Evolutionary conservation across 2,888 invertebrate species (phyloP), one percentile per base, ranked within the genome.

Genomic region (Drosophila tanythrix): DNA sequence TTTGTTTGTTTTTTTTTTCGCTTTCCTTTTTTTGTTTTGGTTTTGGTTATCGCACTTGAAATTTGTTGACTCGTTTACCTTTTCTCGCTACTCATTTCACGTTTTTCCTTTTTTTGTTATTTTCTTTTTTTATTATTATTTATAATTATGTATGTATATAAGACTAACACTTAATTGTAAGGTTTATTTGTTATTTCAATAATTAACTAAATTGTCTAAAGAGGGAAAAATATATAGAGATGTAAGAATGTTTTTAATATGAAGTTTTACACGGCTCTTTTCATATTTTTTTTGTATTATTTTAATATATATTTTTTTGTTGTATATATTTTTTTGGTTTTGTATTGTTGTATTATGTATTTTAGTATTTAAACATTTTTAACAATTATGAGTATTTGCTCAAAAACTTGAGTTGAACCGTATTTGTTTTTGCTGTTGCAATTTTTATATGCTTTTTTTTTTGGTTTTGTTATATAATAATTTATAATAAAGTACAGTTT

Each of bases 161-260:
- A 84, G 86, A 82, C 91, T 92, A 91, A 91, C 91, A 92, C 92
- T 92, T 91, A 92, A 83, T 66, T 79, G 79, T 90, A 91, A 88
- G 83, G 62, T 84, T 88, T 70, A 59, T 76, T 71, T 69, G 43
- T 70, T 67, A 46, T 70, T 79, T 89, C 76, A 89, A 87, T 86
- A 91, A 90, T 82, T 91, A 91, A 91, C 91, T 91, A 91, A 90
- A 90, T 82, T 86, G 74, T 88, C 88, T 90, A 90, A 91, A 81
- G 83, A 88, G 91, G 86, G 74, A 82, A 89, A 90, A 87, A 88
- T 81, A 81, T 78, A 88, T 81, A 81, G 80, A 78, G 56, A 80
- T 76, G 72, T 57, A 76, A 71, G 73, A 69, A 80, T 76, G 69
- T 59, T 60, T 63, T 80, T 80, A 83, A 81, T 87, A 81, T 84